Base-by-base conservation (phyloP, 2,888 invertebrate species). In the Drosophila yooni region DNA sequence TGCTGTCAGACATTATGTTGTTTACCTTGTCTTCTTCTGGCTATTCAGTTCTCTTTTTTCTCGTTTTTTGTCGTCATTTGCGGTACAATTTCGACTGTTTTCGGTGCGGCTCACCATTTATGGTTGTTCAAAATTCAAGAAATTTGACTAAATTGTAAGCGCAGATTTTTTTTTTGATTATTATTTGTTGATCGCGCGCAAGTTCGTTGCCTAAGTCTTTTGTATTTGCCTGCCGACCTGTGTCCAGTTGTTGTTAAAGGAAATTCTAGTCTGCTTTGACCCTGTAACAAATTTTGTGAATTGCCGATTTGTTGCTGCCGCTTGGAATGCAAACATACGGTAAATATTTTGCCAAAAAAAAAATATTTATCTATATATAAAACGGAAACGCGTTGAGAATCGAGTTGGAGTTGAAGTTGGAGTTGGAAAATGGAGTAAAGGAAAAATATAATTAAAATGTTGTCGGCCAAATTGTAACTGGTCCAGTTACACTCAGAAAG, bases 181-280 rank as follows among this genome's bases (percentile, higher is more conserved):
- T 25, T 46, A 43, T 21, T 43, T 21, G 43, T 25, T 58, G 56
- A 29, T 59, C 40, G 59, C 57, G 62, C 40, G 66, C 80, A 76
- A 89, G 86, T 89, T 87, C 79, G 88, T 71, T 89, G 81, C 71
- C 82, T 82, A 75, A 77, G 89, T 84, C 84, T 87, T 87, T 89
- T 84, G 85, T 84, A 70, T 76, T 68, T 72, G 64, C 46, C 63
- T 50, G 58, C 36, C 69, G 68, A 57, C 68, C 57, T 60, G 66
- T 66, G 60, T 34, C 57, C 58, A 56, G 54, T 56, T 56, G 62
- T 76, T 74, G 63, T 58, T 77, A 79, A 79, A 81, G 88, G 86
- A 88, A 90, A 87, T 84, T 84, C 85, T 84, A 82, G 72, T 79
- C 74, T 62, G 69, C 64, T 71, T 61, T 89, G 88, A 89, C 87